Evolutionary conservation across 1,140 invertebrate genomes (phyloP), one percentile per base, ranked within the genome.

Genomic region (Mylabris phalerata): DNA sequence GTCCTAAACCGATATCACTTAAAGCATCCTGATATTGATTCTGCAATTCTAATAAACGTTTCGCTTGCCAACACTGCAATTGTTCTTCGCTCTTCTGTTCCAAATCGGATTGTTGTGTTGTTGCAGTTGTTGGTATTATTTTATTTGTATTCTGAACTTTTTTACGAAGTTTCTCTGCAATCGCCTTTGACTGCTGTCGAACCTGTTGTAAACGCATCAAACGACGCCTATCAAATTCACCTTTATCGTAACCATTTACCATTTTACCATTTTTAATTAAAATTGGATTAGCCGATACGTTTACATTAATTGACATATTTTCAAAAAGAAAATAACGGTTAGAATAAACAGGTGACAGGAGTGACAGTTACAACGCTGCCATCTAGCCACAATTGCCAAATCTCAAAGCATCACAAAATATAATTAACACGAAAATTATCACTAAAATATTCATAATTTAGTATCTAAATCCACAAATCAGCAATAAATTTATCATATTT

Each of bases 171-270:
- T 71, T 68, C 55, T 73, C 74, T 25, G 79, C 77, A 52, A 79
- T 74, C 57, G 78, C 75, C 68, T 78, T 80, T 0, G 78, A 79
- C 62, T 81, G 78, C 54, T 81, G 76, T 38, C 78, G 71, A 41
- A 80, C 79, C 72, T 81, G 80, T 59, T 80, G 71, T 42, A 79
- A 58, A 54, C 80, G 75, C 74, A 81, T 79, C 67, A 76, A 75
- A 57, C 75, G 72, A 9, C 78, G 71, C 54, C 76, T 77, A 44
- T 80, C 75, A 47, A 74, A 73, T 62, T 81, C 80, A 56, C 71
- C 71, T 67, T 77, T 77, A 5, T 75, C 71, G 56, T 79, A 76
- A 1, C 73, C 72, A 3, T 77, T 67, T 25, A 79, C 64, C 68
- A 76, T 73, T 73, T 74, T 77, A 27, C 75, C 74, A 3, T 73